A percentile compares a stretch with the other conserved stretches of the same genome.
phyloP scores from a whole-genome alignment of 2,113 vertebrate genomes.

The Pitta sordida region DNA sequence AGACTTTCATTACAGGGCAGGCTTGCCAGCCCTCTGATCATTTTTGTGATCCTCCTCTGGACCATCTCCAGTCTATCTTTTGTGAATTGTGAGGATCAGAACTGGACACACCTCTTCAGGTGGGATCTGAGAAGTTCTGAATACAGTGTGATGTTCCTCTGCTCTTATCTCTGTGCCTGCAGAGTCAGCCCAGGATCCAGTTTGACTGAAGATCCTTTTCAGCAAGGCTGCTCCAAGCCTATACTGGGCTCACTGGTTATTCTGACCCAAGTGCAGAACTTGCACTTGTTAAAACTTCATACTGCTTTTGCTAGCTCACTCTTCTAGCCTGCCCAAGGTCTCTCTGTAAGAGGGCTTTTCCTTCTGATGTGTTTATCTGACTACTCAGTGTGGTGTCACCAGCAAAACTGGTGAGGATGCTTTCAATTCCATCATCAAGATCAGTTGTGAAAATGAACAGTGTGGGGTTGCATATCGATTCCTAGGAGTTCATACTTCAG shows the following conservation, averaged over 20 bases:
- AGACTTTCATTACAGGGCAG: no score
- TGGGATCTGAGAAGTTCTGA: neutral
- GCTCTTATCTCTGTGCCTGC: neutral
- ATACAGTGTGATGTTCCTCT: neutral
- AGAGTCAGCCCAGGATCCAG: neutral
- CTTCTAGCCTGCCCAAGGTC: neutral
- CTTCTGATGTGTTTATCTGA: neutral
- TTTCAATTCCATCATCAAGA: neutral
- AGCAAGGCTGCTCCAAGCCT: neutral
- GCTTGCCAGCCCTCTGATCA: neutral
- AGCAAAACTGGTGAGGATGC: neutral
- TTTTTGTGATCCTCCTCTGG: neutral
- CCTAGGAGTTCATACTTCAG: neutral
- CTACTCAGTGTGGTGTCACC: neutral
- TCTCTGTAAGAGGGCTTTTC: neutral
- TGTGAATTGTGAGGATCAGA: neutral
- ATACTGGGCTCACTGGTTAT: neutral
- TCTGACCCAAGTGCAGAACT: neutral
- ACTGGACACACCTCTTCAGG: neutral
- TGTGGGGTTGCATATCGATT: accelerated
- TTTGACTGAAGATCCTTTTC: neutral
- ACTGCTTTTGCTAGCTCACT: neutral
- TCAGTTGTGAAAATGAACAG: neutral
- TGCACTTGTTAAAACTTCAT: neutral
- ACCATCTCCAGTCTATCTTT: neutral